These are phyloP conservation scores for Theocolax elegans DNA, from an alignment of 1,140 invertebrate species.

Conservation along the genomic window DNA sequence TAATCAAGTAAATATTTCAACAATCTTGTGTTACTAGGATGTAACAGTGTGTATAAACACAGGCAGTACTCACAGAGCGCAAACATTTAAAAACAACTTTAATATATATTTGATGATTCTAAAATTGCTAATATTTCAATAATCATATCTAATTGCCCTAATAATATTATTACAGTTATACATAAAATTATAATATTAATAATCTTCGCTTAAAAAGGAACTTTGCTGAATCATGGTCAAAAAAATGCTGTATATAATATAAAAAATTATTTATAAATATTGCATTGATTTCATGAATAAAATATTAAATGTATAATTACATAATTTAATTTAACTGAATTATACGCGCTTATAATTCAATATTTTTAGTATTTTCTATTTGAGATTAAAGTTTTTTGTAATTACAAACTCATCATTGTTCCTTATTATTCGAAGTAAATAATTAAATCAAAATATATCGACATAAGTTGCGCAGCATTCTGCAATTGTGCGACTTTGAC, in stretches of 20 bases:
- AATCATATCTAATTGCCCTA: constrained; percentile 17
- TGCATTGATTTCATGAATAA: neutral
- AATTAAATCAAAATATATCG: constrained; percentile 27
- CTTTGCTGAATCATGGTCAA: constrained; percentile 5
- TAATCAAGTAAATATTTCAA: neutral
- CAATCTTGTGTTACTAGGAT: constrained; percentile 12
- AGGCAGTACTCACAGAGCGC: constrained; percentile 11
- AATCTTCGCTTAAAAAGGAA: constrained; percentile 28
- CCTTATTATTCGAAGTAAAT: constrained; percentile 24
- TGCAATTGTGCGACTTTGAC: constrained; percentile 1
- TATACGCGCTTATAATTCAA: neutral
- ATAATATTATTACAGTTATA: constrained; percentile 10
- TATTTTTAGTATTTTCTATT: neutral
- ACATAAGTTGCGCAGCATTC: constrained; percentile 17
- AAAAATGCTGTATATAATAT: neutral
- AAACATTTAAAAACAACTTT: constrained; percentile 26
- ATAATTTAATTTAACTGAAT: too few relatives aligned
- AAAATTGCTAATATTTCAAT: constrained; percentile 19
- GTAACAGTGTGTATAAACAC: neutral
- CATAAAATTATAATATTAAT: constrained; percentile 10
- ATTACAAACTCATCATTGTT: neutral
- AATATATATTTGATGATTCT: constrained; percentile 11
- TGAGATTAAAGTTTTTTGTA: neutral
- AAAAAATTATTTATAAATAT: neutral
- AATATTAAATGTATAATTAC: too few relatives aligned